Evolutionary conservation across 2,113 vertebrate species (phyloP), one percentile per base, ranked within the genome.

Genomic region (Austrofundulus limnaeus): DNA sequence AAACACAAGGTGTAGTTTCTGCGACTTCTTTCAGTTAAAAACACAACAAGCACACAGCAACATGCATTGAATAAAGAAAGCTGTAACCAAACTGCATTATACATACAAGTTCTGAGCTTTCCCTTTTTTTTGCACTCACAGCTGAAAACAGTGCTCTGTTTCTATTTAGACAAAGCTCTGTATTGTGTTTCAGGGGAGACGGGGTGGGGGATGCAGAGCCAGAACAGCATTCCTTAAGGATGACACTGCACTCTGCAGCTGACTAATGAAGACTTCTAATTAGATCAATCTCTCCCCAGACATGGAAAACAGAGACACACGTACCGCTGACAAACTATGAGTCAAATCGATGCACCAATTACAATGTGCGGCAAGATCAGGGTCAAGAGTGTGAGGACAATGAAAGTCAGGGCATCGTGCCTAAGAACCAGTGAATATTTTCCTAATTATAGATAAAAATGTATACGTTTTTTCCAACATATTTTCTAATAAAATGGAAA

Each of bases 221-320:
- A 55, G 55, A 78, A 61, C 70, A 75, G 69, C 86, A 83, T 91
- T 88, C 84, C 79, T 88, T 76, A 37, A 80, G 75, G 80, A 83
- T 85, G 85, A 89, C 84, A 73, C 74, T 63, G 79, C 85, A 61
- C 80, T 82, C 76, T 81, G 83, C 75, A 70, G 77, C 83, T 85
- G 78, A 78, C 83, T 82, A 91, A 91, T 88, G 81, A 86, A 84
- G 81, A 85, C 79, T 80, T 79, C 67, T 86, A 91, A 90, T 87
- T 83, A 80, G 86, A 90, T 90, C 85, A 83, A 65, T 80, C 82
- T 80, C 80, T 82, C 57, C 64, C 48, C 70, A 69, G 81, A 88
- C 77, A 70, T 66, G 55, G 72, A 77, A 81, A 79, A 84, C 78
- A 72, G 75, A 81, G 71, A 83, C 66, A 67, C 75, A 68, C 73